These are phyloP conservation scores for Pteropus rufus DNA, from an alignment of 2,797 vertebrate species.

Conservation along the genomic window DNA sequence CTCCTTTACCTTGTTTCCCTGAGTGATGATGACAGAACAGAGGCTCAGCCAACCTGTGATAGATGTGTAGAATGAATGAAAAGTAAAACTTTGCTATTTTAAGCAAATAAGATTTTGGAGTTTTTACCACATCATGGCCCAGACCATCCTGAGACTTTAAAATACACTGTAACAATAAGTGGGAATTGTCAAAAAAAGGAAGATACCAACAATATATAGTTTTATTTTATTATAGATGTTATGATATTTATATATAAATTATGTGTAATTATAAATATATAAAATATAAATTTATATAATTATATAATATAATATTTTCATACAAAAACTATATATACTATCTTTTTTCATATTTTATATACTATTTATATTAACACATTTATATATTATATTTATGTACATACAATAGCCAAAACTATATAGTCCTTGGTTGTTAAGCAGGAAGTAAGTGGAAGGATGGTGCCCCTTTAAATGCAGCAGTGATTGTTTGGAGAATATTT, in stretches of 20 bases:
- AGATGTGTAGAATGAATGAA: neutral
- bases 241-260: too few relatives aligned
- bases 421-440: neutral
- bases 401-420: neutral
- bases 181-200: neutral
- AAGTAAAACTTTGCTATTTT: neutral
- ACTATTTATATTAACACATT: neutral
- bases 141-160: neutral
- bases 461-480: neutral
- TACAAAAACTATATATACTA: too few relatives aligned
- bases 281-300: neutral
- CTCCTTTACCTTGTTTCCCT: neutral
- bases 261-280: too few relatives aligned
- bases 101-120: neutral
- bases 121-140: neutral
- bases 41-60: neutral
- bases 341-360: neutral
- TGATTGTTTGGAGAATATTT: neutral
- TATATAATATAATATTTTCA: neutral
- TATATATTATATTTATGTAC: neutral
- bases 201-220: rapidly evolving
- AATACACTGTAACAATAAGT: neutral
- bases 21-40: neutral
- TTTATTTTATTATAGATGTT: neutral
- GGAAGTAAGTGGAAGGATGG: neutral